Evolutionary conservation across 2,113 vertebrate genomes (phyloP).

Genomic region (Murina feae): DNA sequence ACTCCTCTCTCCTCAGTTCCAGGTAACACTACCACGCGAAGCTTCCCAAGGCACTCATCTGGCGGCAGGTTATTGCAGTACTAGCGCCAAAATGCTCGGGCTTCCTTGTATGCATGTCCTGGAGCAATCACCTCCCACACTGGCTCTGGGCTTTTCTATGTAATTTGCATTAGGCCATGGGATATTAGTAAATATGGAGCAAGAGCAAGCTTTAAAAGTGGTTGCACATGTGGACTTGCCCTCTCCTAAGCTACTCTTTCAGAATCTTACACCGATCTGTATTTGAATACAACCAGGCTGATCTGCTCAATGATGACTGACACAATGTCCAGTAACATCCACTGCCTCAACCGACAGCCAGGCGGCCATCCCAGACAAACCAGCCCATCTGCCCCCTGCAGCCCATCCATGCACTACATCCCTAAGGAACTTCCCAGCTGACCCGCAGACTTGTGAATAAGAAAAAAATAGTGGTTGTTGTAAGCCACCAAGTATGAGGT

Average conservation of each 20-base stretch:
- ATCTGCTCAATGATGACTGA: not conserved
- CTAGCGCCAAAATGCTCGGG: not conserved
- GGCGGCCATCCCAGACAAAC: not conserved
- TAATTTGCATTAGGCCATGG: not conserved
- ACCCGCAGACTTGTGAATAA: not conserved
- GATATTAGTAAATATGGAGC: not conserved
- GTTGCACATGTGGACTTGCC: not conserved
- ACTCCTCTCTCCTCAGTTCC: not conserved
- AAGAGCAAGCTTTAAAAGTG: not conserved
- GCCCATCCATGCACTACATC: not conserved
- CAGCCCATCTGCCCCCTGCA: not conserved
- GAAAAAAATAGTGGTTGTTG: not conserved
- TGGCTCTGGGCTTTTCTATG: not conserved
- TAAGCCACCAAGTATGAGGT: not conserved
- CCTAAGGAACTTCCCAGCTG: not conserved
- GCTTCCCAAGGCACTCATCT: not conserved
- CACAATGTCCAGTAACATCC: not conserved
- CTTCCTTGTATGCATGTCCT: not conserved
- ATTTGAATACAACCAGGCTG: not conserved
- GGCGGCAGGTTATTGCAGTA: not conserved
- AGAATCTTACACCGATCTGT: not conserved
- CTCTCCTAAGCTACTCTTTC: not conserved
- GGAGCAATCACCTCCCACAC: not conserved
- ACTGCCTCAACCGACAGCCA: not conserved
- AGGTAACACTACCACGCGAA: not conserved